A percentile compares a stretch with the other conserved stretches of the same genome.
Conservation (phyloP, 2,888 invertebrate species). For the Podotricha telesiphe region DNA sequence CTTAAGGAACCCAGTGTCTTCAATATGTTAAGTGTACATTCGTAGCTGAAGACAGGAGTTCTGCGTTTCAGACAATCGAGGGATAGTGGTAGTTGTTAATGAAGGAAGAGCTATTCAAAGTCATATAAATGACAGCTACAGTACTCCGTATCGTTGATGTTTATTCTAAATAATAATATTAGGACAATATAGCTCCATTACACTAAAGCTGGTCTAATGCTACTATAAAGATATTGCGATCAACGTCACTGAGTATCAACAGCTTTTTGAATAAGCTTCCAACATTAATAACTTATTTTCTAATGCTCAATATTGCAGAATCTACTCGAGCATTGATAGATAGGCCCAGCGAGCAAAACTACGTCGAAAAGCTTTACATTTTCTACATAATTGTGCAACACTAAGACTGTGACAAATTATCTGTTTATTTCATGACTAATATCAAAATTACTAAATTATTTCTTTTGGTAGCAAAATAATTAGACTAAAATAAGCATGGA, state of each 20-base stretch:
- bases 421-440: slow-evolving; percentile 20
- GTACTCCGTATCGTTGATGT: slow-evolving; percentile 7
- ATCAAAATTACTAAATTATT: slow-evolving; percentile 22
- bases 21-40: slow-evolving; percentile 43
- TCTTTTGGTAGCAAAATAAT: slow-evolving; percentile 27
- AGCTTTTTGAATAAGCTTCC: slow-evolving; percentile 52
- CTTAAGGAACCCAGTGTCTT: slow-evolving; percentile 44
- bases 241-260: neutral
- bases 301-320: slow-evolving; percentile 72
- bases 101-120: slow-evolving; percentile 51
- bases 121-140: slow-evolving; percentile 1
- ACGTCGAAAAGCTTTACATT: slow-evolving; percentile 67
- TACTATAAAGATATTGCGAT: neutral
- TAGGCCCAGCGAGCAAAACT: slow-evolving; percentile 59
- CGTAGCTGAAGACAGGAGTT: slow-evolving; percentile 79
- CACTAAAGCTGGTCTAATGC: neutral
- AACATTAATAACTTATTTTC: slow-evolving; percentile 61
- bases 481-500: slow-evolving; percentile 29
- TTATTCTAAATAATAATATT: slow-evolving; percentile 5
- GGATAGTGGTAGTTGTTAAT: slow-evolving; percentile 58
- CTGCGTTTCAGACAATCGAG: slow-evolving; percentile 81
- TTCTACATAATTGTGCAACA: slow-evolving; percentile 63
- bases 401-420: slow-evolving; percentile 46
- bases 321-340: slow-evolving; percentile 56
- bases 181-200: neutral